Evolutionary conservation across 2,797 vertebrate genomes (phyloP), one percentile per base, ranked within the genome.

Genomic region (Rhinichthys osculus): DNA sequence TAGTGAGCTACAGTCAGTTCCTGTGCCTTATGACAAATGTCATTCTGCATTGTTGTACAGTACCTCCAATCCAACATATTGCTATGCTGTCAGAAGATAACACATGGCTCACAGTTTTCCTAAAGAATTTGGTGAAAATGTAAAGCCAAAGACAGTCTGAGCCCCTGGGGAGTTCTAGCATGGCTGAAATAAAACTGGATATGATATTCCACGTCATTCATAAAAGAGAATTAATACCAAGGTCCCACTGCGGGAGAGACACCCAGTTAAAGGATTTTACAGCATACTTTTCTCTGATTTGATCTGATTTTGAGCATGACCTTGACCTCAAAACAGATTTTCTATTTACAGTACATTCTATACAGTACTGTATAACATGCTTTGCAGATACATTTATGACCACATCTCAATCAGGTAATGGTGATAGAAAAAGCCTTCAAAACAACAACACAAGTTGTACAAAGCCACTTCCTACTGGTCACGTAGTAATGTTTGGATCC

Each of bases 21-120:
- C n/a, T 42, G 52, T 38, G 52, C 14, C 21, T 78, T 73, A 81
- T 78, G 80, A 89, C 71, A 64, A 78, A 86, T 23, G 17, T 38
- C 81, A 82, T 78, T 89, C 73, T 76, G 50, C 73, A 84, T 72
- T 87, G 81, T 83, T 90, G 84, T 74, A 57, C 57, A 54, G 44
- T 33, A 69, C 62, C 17, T 69, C 64, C 23, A 42, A 54, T 69
- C 33, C 66, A 50, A 57, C 80, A 81, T 81, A 57, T 81, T 81
- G 66, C 67, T 67, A 69, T 38, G 44, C 64, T 69, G 64, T 81
- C 79, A 38, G 21, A 21, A 69, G 79, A 70, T 69, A 81, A 77
- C 47, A 38, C 44, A 50, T 38, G 23, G 5, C 47, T 84, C 82
- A 30, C 16, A 78, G 62, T 69, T 42, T 50, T 81, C 30, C 23